A percentile compares a stretch with the other conserved stretches of the same genome.
Evolutionary conservation across 2,888 invertebrate species (phyloP).

Genomic region (Coleophora flavipennella): DNA sequence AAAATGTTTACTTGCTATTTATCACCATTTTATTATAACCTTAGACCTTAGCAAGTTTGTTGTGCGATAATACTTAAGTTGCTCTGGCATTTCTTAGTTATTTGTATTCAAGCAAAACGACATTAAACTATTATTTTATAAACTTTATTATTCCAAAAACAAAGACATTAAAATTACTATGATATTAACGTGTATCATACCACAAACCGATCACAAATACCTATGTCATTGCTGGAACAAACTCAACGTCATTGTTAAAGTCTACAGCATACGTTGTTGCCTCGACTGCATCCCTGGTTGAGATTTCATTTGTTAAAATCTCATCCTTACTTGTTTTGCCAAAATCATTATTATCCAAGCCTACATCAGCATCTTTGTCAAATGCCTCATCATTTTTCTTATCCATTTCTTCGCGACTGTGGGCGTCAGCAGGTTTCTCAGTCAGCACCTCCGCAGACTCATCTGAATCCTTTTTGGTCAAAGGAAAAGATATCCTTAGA

Average conservation of each 20-base stretch:
- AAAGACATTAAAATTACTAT: too few relatives aligned
- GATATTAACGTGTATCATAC: too few relatives aligned
- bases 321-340: conserved; percentile 18
- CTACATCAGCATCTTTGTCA: conserved; percentile 32
- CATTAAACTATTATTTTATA: too few relatives aligned
- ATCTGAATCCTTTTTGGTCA: conserved; percentile 19
- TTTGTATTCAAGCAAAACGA: too few relatives aligned
- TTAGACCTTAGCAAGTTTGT: too few relatives aligned
- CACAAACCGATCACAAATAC: too few relatives aligned
- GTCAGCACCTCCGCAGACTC: conserved; percentile 11
- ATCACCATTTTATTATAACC: too few relatives aligned
- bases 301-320: conserved; percentile 34
- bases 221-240: conserved; percentile 41
- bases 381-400: conserved; percentile 6
- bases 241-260: conserved; percentile 45
- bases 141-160: too few relatives aligned
- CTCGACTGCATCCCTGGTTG: conserved; percentile 26
- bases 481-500: conserved; percentile 40
- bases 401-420: conserved; percentile 41
- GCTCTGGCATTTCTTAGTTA: too few relatives aligned
- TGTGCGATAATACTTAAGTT: too few relatives aligned
- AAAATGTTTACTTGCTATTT: too few relatives aligned
- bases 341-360: conserved; percentile 22
- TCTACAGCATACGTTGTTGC: conserved; percentile 56
- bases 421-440: neutral